A percentile compares a stretch with the other conserved stretches of the same genome.
Conservation (phyloP, 2,797 vertebrate genomes). For the Notolepis coatsorum region DNA sequence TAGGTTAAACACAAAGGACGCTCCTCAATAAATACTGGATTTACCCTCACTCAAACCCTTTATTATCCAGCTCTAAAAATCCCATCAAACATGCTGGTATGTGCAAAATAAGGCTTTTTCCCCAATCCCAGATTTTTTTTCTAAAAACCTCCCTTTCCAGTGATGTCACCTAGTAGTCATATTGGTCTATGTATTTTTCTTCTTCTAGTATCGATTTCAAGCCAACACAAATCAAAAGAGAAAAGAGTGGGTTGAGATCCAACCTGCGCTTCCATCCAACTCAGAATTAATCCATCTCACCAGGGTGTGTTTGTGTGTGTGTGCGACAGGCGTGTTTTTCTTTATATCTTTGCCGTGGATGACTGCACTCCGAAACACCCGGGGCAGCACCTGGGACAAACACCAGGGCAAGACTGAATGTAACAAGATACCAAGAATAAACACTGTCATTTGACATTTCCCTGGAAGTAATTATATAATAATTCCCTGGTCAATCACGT, state of each 20-base stretch:
- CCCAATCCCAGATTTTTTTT: conserved; percentile 20
- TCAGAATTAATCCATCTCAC: not conserved
- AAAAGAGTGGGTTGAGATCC: conserved; percentile 24
- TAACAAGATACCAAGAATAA: not conserved
- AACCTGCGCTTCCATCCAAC: conserved; percentile 34
- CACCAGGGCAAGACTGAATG: conserved; percentile 16
- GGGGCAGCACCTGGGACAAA: conserved; percentile 14
- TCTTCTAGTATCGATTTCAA: no score
- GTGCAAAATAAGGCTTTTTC: conserved; percentile 18
- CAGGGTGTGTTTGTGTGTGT: not conserved
- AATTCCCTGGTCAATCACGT: not conserved
- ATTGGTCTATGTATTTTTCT: conserved; percentile 45
- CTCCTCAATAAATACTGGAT: conserved; percentile 57
- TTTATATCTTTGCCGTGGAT: not conserved
- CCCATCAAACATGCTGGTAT: conserved; percentile 50
- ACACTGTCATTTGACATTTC: not conserved
- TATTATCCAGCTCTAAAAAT: conserved; percentile 60
- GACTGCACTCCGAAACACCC: conserved; percentile 21
- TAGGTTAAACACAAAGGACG: conserved; percentile 63
- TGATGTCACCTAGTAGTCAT: conserved; percentile 55
- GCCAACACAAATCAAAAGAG: conserved; percentile 46
- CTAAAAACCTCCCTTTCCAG: conserved; percentile 54
- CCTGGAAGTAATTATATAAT: conserved; percentile 4
- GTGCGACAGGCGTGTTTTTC: not conserved
- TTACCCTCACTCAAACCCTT: conserved; percentile 58